Percentiles rank a stretch among this genome's conserved stretches.
These are phyloP conservation scores for Anthonomus grandis DNA, from an alignment of 1,140 invertebrate species.

Conservation along the genomic window DNA sequence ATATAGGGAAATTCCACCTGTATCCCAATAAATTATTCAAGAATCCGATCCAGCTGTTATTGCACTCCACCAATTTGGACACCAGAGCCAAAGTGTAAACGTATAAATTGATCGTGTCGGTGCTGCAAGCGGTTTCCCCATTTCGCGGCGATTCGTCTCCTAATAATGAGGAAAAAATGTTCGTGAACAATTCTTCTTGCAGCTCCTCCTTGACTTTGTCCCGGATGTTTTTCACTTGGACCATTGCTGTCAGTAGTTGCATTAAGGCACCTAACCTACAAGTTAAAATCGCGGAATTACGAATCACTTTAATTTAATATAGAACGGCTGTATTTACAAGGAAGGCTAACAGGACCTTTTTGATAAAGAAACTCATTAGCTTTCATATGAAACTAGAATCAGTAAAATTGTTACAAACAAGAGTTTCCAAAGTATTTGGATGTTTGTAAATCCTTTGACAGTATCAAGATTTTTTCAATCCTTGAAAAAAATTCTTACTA, in stretches of 20 bases:
- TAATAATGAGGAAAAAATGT: conserved; percentile 32
- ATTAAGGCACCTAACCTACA: conserved; percentile 45
- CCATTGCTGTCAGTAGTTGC: conserved; percentile 52
- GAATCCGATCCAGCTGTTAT: conserved; percentile 47
- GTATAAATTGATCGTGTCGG: conserved; percentile 42
- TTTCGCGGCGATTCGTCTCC: conserved; percentile 27
- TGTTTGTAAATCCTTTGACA: too few relatives aligned
- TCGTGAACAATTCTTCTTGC: conserved; percentile 24
- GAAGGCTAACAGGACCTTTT: too few relatives aligned
- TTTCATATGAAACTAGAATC: too few relatives aligned
- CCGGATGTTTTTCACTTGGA: conserved; percentile 44
- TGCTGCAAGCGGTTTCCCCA: conserved; percentile 20
- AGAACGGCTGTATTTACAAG: too few relatives aligned
- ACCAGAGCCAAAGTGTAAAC: conserved; percentile 51
- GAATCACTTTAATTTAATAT: too few relatives aligned
- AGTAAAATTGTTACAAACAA: too few relatives aligned
- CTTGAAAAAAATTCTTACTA: too few relatives aligned
- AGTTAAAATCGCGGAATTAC: too few relatives aligned
- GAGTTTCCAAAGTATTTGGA: too few relatives aligned
- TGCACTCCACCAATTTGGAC: conserved; percentile 49
- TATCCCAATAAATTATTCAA: conserved; percentile 15
- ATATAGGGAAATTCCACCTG: conserved; percentile 8
- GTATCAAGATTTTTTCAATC: too few relatives aligned
- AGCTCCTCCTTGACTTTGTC: conserved; percentile 35
- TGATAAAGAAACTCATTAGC: too few relatives aligned